Percentiles rank a stretch among this genome's conserved stretches.
These are phyloP conservation scores for Apostichopus leukothele DNA, from an alignment of 53 echinoderm and acorn worm species.

Conservation along the genomic window DNA sequence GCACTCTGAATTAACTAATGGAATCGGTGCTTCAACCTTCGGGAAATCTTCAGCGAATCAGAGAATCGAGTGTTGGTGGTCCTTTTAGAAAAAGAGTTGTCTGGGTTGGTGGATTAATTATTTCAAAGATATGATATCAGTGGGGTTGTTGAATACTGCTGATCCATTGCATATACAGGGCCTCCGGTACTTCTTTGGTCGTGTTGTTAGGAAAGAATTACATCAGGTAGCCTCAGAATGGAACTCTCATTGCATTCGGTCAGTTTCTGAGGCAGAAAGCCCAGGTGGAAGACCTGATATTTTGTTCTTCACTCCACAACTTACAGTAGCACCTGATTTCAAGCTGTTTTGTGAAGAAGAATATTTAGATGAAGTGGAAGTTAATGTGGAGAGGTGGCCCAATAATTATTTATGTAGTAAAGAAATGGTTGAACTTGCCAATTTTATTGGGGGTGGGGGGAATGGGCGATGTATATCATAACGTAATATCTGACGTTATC, in stretches of 20 bases:
- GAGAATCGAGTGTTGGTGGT: constrained; percentile 37
- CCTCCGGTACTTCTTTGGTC: constrained; percentile 9
- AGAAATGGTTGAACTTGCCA: not conserved
- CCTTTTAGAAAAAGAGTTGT: not conserved
- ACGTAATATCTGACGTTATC: too few relatives aligned
- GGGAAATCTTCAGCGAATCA: constrained; percentile 36
- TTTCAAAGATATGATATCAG: constrained; percentile 17
- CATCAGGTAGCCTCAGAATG: constrained; percentile 15
- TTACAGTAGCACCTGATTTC: not conserved
- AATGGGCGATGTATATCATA: too few relatives aligned
- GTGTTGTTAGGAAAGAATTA: not conserved
- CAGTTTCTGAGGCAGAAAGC: not conserved
- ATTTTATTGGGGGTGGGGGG: not conserved
- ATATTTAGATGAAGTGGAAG: not conserved
- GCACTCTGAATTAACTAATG: constrained; percentile 10
- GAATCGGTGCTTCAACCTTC: constrained; percentile 2
- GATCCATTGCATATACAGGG: constrained; percentile 19
- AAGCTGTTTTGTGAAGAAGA: not conserved
- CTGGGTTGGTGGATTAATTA: constrained; percentile 9
- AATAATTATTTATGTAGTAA: not conserved
- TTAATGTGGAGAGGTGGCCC: not conserved
- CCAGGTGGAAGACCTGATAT: not conserved
- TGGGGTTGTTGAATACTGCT: constrained; percentile 12
- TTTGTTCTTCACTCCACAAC: not conserved
- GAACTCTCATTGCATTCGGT: constrained; percentile 12